Evolutionary conservation across 2,797 vertebrate genomes (phyloP), one percentile per base, ranked within the genome.

Genomic region (Squalus acanthias): DNA sequence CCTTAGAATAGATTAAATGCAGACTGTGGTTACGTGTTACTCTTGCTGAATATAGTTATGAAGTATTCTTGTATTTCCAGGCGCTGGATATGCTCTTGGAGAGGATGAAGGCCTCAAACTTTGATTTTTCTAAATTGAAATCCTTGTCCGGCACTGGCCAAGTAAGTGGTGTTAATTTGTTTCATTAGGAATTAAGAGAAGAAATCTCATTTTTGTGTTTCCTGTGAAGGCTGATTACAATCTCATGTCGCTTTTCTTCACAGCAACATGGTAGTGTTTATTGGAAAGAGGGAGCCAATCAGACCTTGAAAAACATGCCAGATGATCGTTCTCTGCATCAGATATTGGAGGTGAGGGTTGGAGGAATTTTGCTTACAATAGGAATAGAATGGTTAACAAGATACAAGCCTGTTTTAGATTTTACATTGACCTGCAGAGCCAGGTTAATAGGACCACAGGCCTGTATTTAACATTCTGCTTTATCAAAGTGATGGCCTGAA

Each of bases 231-330:
- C n/a, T 67, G 13, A 24, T 26, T 67, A 24, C 17, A 46, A 67
- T 93, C n/a, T 63, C 1, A 4, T 22, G 20, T 93, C 26, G 5
- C 76, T 89, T 39, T 74, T 93, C 93, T 96, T 72, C 96, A 10
- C 97, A 99, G 99, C 99, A 99, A 99, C 99, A 99, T 29, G 99
- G 99, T 88, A 99, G 99, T 12, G 98, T 99, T 29, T 99, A 98
- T 97, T 99, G 99, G 99, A 99, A 97, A 96, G 97, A 96, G 8
- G 99, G 98, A 96, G 98, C 99, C 0, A 96, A 97, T 22, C 96
- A 96, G 24, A 97, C 96, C 33, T 98, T 99, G 96, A 97, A 96
- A 60, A 97, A 96, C 96, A 97, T 98, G 20, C 97, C 98, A 67
- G 96, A 98, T 0, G 96, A 97, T 22, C 97, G 97, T 96, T 97